A percentile compares a stretch with the other conserved stretches of the same genome.
phyloP scores from a whole-genome alignment of 1,140 invertebrate species.

The Microplitis demolitor region DNA sequence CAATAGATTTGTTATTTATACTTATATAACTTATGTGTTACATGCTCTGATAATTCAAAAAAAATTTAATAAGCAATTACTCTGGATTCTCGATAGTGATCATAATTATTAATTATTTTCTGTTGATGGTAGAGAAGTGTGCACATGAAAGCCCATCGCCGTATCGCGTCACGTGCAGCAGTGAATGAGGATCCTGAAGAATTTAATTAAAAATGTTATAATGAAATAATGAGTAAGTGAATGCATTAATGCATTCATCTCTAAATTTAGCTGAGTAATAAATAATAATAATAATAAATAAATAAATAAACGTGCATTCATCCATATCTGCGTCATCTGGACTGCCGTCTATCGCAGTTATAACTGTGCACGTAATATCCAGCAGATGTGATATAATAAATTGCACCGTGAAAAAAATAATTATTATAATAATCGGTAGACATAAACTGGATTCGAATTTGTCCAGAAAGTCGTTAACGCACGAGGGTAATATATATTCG shows the following conservation, averaged over 20 bases:
- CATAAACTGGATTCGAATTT: slow-evolving; percentile 41
- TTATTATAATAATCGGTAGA: slow-evolving; percentile 41
- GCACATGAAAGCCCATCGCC: neutral
- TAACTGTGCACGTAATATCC: slow-evolving; percentile 32
- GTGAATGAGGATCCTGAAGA: slow-evolving; percentile 14
- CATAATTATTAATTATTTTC: too few species aligned
- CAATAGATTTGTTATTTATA: neutral
- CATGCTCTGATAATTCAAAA: too few species aligned
- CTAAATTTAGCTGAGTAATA: neutral
- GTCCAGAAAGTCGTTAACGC: slow-evolving; percentile 40
- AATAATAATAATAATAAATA: neutral
- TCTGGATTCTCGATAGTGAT: too few species aligned
- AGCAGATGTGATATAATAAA: slow-evolving; percentile 39
- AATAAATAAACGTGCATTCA: neutral
- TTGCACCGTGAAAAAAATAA: slow-evolving; percentile 42
- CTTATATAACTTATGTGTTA: neutral
- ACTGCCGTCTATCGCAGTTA: slow-evolving; percentile 4
- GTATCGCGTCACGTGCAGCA: slow-evolving; percentile 13
- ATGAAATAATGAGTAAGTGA: neutral
- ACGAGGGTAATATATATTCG: slow-evolving; percentile 37
- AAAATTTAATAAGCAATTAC: too few species aligned
- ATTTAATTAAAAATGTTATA: slow-evolving; percentile 2
- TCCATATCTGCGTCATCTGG: slow-evolving; percentile 9
- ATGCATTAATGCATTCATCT: neutral
- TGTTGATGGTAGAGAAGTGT: neutral